A percentile compares a stretch with the other conserved stretches of the same genome.
Conservation (phyloP, 2,797 vertebrate species). For the Danio choprae region DNA sequence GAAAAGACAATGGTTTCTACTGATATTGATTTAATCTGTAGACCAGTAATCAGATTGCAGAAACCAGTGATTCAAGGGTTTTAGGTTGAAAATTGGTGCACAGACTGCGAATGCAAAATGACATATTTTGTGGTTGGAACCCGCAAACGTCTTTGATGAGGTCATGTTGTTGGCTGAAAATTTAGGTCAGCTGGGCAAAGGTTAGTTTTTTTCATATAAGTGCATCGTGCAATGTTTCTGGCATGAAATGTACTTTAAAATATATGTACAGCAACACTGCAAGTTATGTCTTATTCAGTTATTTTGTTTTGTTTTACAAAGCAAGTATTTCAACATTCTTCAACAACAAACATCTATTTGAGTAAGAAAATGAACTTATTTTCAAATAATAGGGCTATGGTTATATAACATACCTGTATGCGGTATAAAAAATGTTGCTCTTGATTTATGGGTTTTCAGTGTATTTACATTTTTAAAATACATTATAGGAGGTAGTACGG, state of each 20-base stretch:
- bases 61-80: not conserved
- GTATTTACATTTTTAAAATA: no score
- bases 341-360: not conserved
- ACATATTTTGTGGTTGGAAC: not conserved
- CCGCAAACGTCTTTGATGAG: slow-evolving; percentile 46
- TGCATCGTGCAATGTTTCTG: not conserved
- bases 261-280: not conserved
- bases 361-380: not conserved
- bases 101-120: not conserved
- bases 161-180: slow-evolving; percentile 27
- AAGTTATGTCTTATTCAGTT: not conserved
- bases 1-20: not conserved
- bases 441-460: no score
- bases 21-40: not conserved
- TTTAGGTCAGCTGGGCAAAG: slow-evolving; percentile 37
- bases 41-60: not conserved
- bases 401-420: no score
- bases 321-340: not conserved
- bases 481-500: no score
- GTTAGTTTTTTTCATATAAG: slow-evolving; percentile 16
- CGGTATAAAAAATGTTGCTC: no score
- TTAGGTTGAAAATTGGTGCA: not conserved
- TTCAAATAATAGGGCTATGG: no score
- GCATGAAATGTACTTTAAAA: not conserved
- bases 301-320: not conserved